These are phyloP conservation scores for Drosophila willistoni DNA, from an alignment of 1,140 invertebrate species.

Conservation along the genomic window DNA sequence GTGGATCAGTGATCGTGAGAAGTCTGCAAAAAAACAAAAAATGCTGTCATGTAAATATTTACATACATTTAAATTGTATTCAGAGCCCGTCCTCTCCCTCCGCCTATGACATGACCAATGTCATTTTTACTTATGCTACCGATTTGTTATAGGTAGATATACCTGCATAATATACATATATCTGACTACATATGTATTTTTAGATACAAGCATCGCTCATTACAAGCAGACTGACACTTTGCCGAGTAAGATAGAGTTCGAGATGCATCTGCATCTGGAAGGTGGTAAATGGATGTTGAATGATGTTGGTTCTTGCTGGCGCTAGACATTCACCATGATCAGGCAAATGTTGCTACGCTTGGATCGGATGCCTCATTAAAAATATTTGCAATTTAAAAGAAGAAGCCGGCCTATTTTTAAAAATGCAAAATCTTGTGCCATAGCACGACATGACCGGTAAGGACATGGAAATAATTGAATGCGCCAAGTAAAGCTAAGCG, in stretches of 20 bases:
- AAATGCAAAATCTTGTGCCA: slow-evolving; percentile 71
- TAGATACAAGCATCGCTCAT: slow-evolving; percentile 67
- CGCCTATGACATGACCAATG: not conserved
- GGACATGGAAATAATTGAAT: slow-evolving; percentile 80
- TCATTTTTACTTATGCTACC: slow-evolving; percentile 5
- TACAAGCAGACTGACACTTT: slow-evolving; percentile 72
- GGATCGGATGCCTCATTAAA: slow-evolving; percentile 60
- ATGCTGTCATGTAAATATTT: slow-evolving; percentile 4
- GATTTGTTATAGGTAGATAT: not conserved
- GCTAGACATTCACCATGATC: slow-evolving; percentile 40
- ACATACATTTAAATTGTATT: slow-evolving; percentile 3
- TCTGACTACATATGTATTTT: slow-evolving; percentile 50
- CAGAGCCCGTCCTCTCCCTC: not conserved
- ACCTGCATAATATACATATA: slow-evolving; percentile 27
- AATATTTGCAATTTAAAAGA: slow-evolving; percentile 72
- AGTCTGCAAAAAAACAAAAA: not conserved
- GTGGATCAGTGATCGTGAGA: not conserved
- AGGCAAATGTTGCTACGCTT: not conserved
- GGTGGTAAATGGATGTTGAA: slow-evolving; percentile 7
- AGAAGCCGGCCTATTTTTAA: slow-evolving; percentile 65
- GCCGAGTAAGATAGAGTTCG: slow-evolving; percentile 18
- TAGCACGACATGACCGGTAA: slow-evolving; percentile 75
- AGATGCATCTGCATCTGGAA: not conserved
- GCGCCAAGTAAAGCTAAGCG: slow-evolving; percentile 46
- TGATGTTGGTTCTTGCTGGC: slow-evolving; percentile 25